Base-by-base conservation (phyloP, 1,140 invertebrate species). In the Anadara kagoshimensis region DNA sequence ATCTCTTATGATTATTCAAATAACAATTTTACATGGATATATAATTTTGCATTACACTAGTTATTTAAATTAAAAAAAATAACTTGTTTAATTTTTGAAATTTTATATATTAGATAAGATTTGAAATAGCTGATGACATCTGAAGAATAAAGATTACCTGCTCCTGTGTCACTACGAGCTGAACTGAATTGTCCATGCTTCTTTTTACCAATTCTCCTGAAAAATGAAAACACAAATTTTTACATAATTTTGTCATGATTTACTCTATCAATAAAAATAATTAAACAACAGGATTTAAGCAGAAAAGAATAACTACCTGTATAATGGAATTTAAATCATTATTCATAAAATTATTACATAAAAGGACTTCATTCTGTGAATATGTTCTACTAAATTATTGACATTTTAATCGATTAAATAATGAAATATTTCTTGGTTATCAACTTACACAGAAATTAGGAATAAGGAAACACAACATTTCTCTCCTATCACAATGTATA, bases 151-250 rank as follows among this genome's bases (percentile, higher is more conserved):
- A n/a, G 14, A n/a, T 49, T 64, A 64, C 62, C 62, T 64, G 62
- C 81, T 77, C 82, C 82, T 29, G 84, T 84, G 67, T 86, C 84
- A 73, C 84, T 86, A 1, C 77, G 72, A 3, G 81, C 80, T 16
- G 82, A 83, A 41, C 83, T 81, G 49, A 82, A 76, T 49, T 71
- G 62, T 26, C 76, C 76, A 66, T 80, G 73, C 26, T 78, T 71
- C 36, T 79, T 81, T 18, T 80, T 80, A 20, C 74, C 65, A 24
- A 76, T 74, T n/a, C 79, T 78, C 16, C 82, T 84, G 68, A 14
- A 69, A 72, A 67, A 5, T 24, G 11, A 18, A 16, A 69, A 1
- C 29, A 36, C 29, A 36, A 36, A 7, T 3, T 3, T 36, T 36
- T 3, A 36, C 29, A 3, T 36, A 3, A 3, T 36, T 36, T 36